These are phyloP conservation scores for Sphaerophoria rueppellii DNA, from an alignment of 2,888 invertebrate genomes.

Conservation along the genomic window DNA sequence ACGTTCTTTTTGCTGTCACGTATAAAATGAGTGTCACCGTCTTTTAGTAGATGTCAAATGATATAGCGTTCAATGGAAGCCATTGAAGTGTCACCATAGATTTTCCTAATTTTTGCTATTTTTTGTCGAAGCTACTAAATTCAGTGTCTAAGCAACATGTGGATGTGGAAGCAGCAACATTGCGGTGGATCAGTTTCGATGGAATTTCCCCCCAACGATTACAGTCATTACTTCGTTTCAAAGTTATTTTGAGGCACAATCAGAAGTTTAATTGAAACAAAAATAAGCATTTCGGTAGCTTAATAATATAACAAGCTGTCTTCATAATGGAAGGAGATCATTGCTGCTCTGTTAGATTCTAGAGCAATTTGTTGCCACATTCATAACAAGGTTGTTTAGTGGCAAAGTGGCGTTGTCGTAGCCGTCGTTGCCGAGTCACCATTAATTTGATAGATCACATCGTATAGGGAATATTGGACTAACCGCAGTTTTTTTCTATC, in stretches of 20 bases:
- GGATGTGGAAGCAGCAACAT: slow-evolving; percentile 4
- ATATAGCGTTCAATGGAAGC: slow-evolving; percentile 58
- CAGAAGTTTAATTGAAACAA: neutral
- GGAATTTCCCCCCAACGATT: slow-evolving; percentile 63
- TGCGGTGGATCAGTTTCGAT: slow-evolving; percentile 63
- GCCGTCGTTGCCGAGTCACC: neutral
- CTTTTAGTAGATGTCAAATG: slow-evolving; percentile 47
- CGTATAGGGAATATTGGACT: slow-evolving; percentile 33
- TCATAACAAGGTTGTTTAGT: slow-evolving; percentile 60
- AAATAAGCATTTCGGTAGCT: slow-evolving; percentile 40
- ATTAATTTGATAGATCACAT: neutral
- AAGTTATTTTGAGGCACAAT: slow-evolving; percentile 26
- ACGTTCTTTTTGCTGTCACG: slow-evolving; percentile 41
- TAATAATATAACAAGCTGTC: slow-evolving; percentile 34
- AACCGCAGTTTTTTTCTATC: slow-evolving; percentile 56
- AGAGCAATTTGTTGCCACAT: slow-evolving; percentile 55
- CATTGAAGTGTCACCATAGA: slow-evolving; percentile 67
- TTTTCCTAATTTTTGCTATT: slow-evolving; percentile 66
- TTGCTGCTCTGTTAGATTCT: slow-evolving; percentile 21
- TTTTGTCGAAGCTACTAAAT: slow-evolving; percentile 7
- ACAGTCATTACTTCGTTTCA: slow-evolving; percentile 17
- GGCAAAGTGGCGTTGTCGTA: slow-evolving; percentile 33
- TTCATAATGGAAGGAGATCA: neutral
- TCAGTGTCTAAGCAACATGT: slow-evolving; percentile 16
- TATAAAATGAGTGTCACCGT: slow-evolving; percentile 53